These are phyloP conservation scores for Salminus brasiliensis DNA, from an alignment of 2,113 vertebrate genomes.

Conservation along the genomic window DNA sequence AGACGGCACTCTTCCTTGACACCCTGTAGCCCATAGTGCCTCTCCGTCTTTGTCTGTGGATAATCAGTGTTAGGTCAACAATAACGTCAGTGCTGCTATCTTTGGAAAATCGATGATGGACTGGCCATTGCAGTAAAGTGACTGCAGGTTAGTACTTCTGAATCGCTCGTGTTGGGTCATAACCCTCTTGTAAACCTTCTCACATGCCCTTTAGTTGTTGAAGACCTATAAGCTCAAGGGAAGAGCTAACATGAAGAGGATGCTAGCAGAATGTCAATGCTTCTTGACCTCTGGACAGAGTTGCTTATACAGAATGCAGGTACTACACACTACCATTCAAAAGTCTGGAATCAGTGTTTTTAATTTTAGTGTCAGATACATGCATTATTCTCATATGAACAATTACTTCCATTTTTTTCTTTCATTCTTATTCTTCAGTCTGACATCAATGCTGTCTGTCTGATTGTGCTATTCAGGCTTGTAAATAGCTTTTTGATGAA, in stretches of 20 bases:
- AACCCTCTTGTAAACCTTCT: neutral
- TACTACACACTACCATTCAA: too few species aligned
- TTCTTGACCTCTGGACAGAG: too few species aligned
- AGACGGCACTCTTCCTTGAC: neutral
- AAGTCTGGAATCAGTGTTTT: too few species aligned
- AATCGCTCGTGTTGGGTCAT: neutral
- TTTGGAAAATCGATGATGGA: conserved; percentile 38
- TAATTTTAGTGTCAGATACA: too few species aligned
- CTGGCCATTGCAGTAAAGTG: neutral
- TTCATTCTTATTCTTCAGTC: too few species aligned
- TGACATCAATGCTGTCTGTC: too few species aligned
- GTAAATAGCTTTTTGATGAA: too few species aligned
- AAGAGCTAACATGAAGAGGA: neutral
- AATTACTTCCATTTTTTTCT: too few species aligned
- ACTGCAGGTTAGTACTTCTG: neutral
- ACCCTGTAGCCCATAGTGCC: neutral
- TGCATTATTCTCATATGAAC: too few species aligned
- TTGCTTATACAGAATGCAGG: too few species aligned
- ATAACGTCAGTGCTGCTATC: conserved; percentile 25
- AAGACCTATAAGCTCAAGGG: neutral
- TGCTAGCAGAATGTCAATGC: neutral
- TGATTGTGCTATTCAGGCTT: too few species aligned
- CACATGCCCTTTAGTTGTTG: neutral
- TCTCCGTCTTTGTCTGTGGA: conserved; percentile 19
- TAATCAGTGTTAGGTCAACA: conserved; percentile 23